Evolutionary conservation across 2,888 invertebrate genomes (phyloP).

Genomic region (Cordilura impudica): DNA sequence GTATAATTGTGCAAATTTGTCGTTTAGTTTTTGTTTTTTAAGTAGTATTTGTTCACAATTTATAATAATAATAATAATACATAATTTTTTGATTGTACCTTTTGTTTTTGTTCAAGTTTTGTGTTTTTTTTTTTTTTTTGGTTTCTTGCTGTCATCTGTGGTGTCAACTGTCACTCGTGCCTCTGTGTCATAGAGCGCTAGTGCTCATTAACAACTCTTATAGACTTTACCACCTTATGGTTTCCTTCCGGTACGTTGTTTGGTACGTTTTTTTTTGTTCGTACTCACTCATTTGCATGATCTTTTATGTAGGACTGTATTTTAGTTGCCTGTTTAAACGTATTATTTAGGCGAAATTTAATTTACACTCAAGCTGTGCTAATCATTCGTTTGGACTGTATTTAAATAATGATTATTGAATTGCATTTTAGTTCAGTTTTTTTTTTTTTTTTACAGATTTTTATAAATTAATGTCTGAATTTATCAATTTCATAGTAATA

Average conservation of each 20-base stretch:
- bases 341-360: conserved; percentile 74
- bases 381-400: conserved; percentile 63
- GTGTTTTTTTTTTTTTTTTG: conserved; percentile 43
- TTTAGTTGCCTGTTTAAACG: conserved; percentile 63
- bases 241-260: conserved; percentile 55
- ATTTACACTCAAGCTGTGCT: conserved; percentile 75
- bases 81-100: conserved; percentile 39
- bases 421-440: neutral
- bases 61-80: conserved; percentile 26
- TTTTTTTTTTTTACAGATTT: conserved; percentile 5
- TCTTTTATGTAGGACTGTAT: conserved; percentile 36
- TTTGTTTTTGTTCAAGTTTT: conserved; percentile 51
- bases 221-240: conserved; percentile 48
- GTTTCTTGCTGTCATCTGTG: conserved; percentile 62
- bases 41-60: neutral
- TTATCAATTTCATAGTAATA: neutral
- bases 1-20: conserved; percentile 29
- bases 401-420: conserved; percentile 31
- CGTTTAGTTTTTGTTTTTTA: conserved; percentile 7
- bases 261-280: conserved; percentile 2
- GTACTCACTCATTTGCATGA: conserved; percentile 4
- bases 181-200: conserved; percentile 53
- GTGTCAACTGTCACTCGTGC: conserved; percentile 66
- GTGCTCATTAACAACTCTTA: conserved; percentile 59
- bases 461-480: neutral